Conservation (phyloP, 2,888 invertebrate genomes). For the Phania funesta region DNA sequence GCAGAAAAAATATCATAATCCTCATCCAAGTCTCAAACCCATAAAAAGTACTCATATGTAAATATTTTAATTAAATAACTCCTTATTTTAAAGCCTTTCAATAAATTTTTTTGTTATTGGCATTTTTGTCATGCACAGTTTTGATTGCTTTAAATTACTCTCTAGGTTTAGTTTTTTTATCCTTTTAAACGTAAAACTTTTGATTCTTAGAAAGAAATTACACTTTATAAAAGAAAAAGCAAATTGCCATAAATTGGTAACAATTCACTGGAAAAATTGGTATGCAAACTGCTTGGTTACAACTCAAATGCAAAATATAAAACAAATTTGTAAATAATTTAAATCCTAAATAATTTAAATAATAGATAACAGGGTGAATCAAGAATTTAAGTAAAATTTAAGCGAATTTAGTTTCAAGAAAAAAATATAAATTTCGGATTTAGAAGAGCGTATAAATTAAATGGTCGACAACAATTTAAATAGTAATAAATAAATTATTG, state of each 20-base stretch:
- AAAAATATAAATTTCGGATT: too few species aligned
- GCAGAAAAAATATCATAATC: too few species aligned
- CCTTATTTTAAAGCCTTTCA: too few species aligned
- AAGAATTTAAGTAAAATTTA: neutral
- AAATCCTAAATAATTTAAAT: neutral
- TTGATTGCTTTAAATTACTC: too few species aligned
- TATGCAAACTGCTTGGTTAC: conserved; percentile 29
- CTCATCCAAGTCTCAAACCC: too few species aligned
- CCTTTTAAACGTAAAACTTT: neutral
- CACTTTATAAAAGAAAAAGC: conserved; percentile 25
- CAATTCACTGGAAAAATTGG: conserved; percentile 23
- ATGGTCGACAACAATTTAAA: neutral
- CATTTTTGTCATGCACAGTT: too few species aligned
- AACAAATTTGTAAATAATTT: conserved; percentile 28
- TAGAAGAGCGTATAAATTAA: too few species aligned
- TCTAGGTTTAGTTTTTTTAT: too few species aligned
- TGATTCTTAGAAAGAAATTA: conserved; percentile 29
- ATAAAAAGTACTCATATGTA: too few species aligned
- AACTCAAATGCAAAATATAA: conserved; percentile 20
- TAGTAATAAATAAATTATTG: neutral
- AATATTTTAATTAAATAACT: too few species aligned
- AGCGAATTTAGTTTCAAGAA: neutral
- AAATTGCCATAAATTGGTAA: conserved; percentile 47
- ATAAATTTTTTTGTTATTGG: too few species aligned
- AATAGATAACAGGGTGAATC: neutral